Conservation (phyloP, 2,113 vertebrate species). For the Orcinus orca region DNA sequence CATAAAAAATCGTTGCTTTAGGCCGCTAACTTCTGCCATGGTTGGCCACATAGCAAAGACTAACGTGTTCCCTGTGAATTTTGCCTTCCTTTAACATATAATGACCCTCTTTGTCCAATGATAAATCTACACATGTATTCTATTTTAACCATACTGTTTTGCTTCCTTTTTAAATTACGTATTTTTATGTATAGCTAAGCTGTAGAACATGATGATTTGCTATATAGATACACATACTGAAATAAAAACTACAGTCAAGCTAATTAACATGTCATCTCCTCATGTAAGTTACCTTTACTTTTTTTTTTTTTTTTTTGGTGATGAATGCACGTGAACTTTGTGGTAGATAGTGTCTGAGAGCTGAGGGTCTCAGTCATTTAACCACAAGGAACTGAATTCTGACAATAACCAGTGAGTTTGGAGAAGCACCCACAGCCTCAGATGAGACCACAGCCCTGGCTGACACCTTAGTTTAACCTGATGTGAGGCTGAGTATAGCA, state of each 20-base stretch:
- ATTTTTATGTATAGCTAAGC: not conserved
- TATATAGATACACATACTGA: not conserved
- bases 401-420: not conserved
- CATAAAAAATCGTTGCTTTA: not conserved
- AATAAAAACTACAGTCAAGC: not conserved
- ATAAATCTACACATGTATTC: not conserved
- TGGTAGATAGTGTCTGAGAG: not conserved
- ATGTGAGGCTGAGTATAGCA: not conserved
- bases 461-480: not conserved
- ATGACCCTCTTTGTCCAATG: not conserved
- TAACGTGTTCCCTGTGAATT: not conserved
- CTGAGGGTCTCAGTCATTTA: not conserved
- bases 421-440: not conserved
- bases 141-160: not conserved
- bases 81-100: not conserved
- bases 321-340: not conserved
- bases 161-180: not conserved
- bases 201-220: not conserved
- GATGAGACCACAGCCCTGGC: too few relatives aligned
- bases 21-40: not conserved
- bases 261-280: not conserved
- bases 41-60: not conserved
- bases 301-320: fast-evolving
- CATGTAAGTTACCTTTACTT: not conserved
- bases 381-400: not conserved